phyloP scores from a whole-genome alignment of 2,797 vertebrate genomes.

The Phrynocephalus forsythii region DNA sequence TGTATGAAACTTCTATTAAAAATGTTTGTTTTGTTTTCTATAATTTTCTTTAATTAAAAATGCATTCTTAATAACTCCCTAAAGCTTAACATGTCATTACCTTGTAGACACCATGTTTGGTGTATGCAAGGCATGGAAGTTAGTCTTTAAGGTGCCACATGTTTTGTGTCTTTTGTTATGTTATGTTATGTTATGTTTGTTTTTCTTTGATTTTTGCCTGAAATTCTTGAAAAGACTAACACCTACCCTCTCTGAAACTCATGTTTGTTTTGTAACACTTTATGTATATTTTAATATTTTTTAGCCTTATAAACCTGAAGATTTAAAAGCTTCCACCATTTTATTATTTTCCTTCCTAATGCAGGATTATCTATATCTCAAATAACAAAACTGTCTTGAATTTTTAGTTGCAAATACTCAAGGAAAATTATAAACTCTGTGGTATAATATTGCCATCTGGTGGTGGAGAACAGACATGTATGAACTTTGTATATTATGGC shows the following conservation, averaged over 20 bases:
- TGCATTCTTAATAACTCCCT: background rate
- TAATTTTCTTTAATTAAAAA: background rate
- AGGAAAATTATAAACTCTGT: slow-evolving; percentile 25
- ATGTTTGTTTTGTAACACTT: slow-evolving; percentile 10
- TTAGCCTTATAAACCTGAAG: background rate
- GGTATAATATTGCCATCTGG: slow-evolving; percentile 73
- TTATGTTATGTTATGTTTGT: too few species aligned
- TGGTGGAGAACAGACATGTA: slow-evolving; percentile 34
- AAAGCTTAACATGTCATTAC: slow-evolving; percentile 8
- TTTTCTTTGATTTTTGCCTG: too few species aligned
- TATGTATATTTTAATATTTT: background rate
- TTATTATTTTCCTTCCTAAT: background rate
- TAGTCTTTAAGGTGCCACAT: too few species aligned
- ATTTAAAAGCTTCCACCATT: background rate
- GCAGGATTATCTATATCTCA: accelerated
- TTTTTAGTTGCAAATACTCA: background rate
- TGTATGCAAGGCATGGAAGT: too few species aligned
- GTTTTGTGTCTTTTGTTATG: too few species aligned
- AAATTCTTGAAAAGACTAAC: too few species aligned
- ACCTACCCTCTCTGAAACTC: too few species aligned
- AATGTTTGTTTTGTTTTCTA: too few species aligned
- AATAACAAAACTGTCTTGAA: accelerated
- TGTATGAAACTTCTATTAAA: too few species aligned
- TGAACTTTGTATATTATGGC: background rate
- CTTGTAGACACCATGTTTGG: background rate